Conservation (phyloP, 2,888 invertebrate species). For the Tipula unca region DNA sequence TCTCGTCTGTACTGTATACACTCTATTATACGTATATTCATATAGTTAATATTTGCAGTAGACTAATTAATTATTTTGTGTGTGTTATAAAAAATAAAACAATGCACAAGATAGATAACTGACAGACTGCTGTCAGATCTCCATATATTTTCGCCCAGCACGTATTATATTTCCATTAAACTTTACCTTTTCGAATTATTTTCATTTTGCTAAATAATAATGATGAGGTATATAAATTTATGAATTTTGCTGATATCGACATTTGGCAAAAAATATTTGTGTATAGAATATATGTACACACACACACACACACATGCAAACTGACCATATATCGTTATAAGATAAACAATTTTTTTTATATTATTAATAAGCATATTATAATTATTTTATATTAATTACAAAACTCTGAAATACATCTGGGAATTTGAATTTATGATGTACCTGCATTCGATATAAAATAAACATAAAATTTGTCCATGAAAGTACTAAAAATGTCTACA, state of each 20-base stretch:
- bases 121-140: neutral
- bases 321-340: too few relatives aligned
- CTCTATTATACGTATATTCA: neutral
- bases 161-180: neutral
- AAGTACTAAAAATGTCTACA: neutral
- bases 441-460: neutral
- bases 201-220: too few relatives aligned
- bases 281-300: neutral
- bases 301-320: neutral
- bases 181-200: neutral
- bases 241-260: neutral
- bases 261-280: neutral
- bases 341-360: neutral
- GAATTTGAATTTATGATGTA: neutral
- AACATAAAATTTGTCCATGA: neutral
- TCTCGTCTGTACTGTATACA: neutral
- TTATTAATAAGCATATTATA: slow-evolving; percentile 3
- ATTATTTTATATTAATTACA: neutral
- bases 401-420: neutral
- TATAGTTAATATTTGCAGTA: neutral
- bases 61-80: neutral
- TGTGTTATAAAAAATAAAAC: neutral
- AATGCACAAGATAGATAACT: neutral
- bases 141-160: neutral
- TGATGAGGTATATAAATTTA: neutral